Evolutionary conservation across 2,113 vertebrate genomes (phyloP), one percentile per base, ranked within the genome.

Genomic region (Hyla sarda): DNA sequence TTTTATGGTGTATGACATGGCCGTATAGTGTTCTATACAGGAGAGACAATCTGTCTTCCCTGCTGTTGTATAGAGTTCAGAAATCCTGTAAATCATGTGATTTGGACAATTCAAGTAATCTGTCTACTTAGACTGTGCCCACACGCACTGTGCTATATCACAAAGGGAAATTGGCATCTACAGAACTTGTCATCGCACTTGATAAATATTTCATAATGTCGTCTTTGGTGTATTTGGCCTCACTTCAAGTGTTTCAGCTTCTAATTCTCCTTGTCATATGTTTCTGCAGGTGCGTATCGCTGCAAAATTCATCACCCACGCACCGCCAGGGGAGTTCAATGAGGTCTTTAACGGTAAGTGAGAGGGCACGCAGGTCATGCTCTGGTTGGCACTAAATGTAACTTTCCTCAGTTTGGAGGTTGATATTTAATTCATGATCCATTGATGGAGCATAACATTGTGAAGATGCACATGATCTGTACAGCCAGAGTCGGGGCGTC

Each of bases 291-390:
- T 99, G 88, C 96, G 95, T 82, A 96, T 99, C 92, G 96, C 97
- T 90, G 95, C 96, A 84, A 97, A 96, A 89, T 98, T 99, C 92
- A 96, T 99, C 90, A 94, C 95, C 88, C 96, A 99, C 88, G 95
- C 98, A 87, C 98, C 98, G 37, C 98, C 97, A 76, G 98, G 98
- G 89, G 97, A 99, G 89, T 99, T 99, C 90, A 99, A 98, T 89
- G 97, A 99, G 94, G 97, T 99, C 48, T 99, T 99, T 90, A 98
- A 98, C 87, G 97, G 97, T 99, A 78, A 96, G 94, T 90, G 45
- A 4, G 13, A 48, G 23, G 2, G 6, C 1, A 19, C 50, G 14
- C 11, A 12, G 32, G 54, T 74, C 75, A 78, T 34, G 17, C 25
- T 50, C 37, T 30, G 73, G 21, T 75, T 14, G 73, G 45, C 41